Conservation (phyloP, 2,888 invertebrate species). For the Agrilus cyanescens region DNA sequence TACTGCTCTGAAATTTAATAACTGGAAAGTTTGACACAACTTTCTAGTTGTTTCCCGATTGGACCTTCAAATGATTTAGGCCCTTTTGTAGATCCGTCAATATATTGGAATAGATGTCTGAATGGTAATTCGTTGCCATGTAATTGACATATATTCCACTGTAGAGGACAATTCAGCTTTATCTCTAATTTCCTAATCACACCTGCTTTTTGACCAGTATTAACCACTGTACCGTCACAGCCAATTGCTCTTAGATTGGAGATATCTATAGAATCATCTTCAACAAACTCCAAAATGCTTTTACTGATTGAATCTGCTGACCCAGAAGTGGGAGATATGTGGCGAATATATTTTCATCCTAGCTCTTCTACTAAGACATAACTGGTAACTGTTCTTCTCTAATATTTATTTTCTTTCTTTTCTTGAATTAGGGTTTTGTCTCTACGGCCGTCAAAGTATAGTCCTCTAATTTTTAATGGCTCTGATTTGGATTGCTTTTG, state of each 20-base stretch:
- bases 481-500: not conserved
- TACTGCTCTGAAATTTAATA: not conserved
- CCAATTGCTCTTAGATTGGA: too few relatives aligned
- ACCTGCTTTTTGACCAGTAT: not conserved
- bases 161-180: constrained; percentile 9
- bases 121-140: constrained; percentile 16
- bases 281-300: too few relatives aligned
- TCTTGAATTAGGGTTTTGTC: constrained; percentile 11
- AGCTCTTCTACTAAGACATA: too few relatives aligned
- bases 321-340: too few relatives aligned
- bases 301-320: too few relatives aligned
- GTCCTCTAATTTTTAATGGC: constrained; percentile 4
- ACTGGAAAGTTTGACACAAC: not conserved
- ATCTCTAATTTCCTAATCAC: not conserved
- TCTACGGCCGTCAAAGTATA: constrained; percentile 15
- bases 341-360: too few relatives aligned
- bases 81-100: constrained; percentile 15
- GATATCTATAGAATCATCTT: too few relatives aligned
- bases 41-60: not conserved
- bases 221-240: constrained; percentile 1
- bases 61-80: constrained; percentile 14
- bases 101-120: constrained; percentile 14
- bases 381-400: constrained; percentile 1
- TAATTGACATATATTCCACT: constrained; percentile 15
- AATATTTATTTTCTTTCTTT: constrained; percentile 7